Evolutionary conservation across 1,140 invertebrate genomes (phyloP), one percentile per base, ranked within the genome.

Genomic region (Saccostrea glomerata): DNA sequence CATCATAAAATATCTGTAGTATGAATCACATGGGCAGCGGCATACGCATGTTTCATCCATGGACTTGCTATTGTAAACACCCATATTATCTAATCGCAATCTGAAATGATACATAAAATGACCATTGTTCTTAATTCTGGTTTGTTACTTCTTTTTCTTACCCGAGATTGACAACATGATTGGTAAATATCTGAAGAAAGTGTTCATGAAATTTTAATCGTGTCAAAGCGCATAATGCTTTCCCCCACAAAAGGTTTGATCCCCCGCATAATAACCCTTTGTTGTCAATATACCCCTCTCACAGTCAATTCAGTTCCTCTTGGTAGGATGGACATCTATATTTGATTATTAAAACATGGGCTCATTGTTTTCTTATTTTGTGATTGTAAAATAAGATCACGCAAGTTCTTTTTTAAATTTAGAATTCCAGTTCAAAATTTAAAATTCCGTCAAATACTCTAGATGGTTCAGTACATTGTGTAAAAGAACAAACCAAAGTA

Each of bases 61-160:
- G 15, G 58, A 63, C n/a, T 17, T 63, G n/a, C 58, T 20, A 6
- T 63, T 63, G 70, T 30, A 77, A 77, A 77, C 70, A 77, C 70
- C 12, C 23, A 30, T 3, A 13, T 13, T 30, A 77, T 77, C 70
- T 77, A 23, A 30, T 73, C 23, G 30, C 15, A 36, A 77, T 77
- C 70, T 73, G 11, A 36, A 77, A 77, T 36, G 70, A 77, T 77
- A 77, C 70, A 77, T 30, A 77, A 30, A 77, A 77, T 77, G 25
- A 36, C 23, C 70, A 36, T 77, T 77, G 70, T 77, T 77, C 70
- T 77, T 13, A 25, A 77, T 13, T 36, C 30, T 77, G 25, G 11
- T 77, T 77, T 36, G 25, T 77, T 25, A 77, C 25, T 77, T 77
- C 23, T 77, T 13, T 36, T 77, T 25, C 23, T 77, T 25, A 77